Percentiles rank a stretch among this genome's conserved stretches.
These are phyloP conservation scores for Epinotia ramella DNA, from an alignment of 2,888 invertebrate genomes.

Conservation along the genomic window DNA sequence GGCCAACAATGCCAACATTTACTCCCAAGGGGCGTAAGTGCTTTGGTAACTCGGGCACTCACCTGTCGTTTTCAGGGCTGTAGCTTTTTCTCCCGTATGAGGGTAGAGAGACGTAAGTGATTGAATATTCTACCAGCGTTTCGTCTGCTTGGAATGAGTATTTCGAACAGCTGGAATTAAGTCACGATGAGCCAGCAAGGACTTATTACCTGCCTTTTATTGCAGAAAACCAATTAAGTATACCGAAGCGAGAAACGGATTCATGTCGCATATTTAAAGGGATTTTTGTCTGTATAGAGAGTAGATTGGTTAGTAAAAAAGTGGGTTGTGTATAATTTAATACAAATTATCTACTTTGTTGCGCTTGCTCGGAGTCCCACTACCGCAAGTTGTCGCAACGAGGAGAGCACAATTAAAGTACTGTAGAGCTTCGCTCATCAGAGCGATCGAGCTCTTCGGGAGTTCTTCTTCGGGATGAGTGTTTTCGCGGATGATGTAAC, in stretches of 20 bases:
- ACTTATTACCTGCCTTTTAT: slow-evolving; percentile 31
- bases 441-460: too few relatives aligned
- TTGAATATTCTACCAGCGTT: slow-evolving; percentile 47
- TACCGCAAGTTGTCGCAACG: not conserved
- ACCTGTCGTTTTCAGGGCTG: not conserved
- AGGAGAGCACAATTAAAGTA: not conserved
- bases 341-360: not conserved
- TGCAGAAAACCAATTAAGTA: slow-evolving; percentile 35
- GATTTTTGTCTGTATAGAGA: slow-evolving; percentile 20
- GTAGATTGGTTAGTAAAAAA: slow-evolving; percentile 4
- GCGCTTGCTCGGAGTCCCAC: not conserved
- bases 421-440: not conserved
- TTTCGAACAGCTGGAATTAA: slow-evolving; percentile 36
- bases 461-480: too few relatives aligned
- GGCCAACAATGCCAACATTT: slow-evolving; percentile 71
- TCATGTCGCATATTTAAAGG: slow-evolving; percentile 6
- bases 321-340: not conserved
- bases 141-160: not conserved
- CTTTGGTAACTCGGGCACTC: not conserved
- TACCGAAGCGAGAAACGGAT: slow-evolving; percentile 20
- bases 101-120: not conserved
- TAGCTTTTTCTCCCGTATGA: not conserved
- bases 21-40: not conserved
- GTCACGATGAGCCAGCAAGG: slow-evolving; percentile 37
- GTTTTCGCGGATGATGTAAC: too few relatives aligned